A percentile compares a stretch with the other conserved stretches of the same genome.
phyloP scores from a whole-genome alignment of 92 coral and sea anemone genomes.

The Desmophyllum pertusum region DNA sequence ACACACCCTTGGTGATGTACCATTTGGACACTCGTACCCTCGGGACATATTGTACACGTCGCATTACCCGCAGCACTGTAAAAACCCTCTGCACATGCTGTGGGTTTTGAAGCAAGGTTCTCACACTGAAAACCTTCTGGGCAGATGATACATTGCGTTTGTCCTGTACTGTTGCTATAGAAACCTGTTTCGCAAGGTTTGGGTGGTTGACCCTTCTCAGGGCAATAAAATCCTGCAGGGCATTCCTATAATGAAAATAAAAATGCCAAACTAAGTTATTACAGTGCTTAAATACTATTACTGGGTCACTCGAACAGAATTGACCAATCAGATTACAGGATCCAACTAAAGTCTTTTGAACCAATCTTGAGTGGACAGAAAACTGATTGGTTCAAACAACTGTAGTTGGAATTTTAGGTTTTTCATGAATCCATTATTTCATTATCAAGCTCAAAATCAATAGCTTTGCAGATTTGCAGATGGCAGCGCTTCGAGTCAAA shows the following conservation, averaged over 20 bases:
- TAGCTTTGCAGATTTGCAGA: too few species aligned
- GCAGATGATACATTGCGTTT: slow-evolving; percentile 80
- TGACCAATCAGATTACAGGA: too few species aligned
- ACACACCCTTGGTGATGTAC: slow-evolving; percentile 75
- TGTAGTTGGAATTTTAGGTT: too few species aligned
- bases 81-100: slow-evolving; percentile 73
- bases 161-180: slow-evolving; percentile 83
- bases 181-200: slow-evolving; percentile 90
- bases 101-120: slow-evolving; percentile 79
- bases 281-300: too few species aligned
- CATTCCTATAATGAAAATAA: slow-evolving; percentile 64
- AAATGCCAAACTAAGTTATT: neutral
- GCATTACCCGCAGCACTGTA: slow-evolving; percentile 85
- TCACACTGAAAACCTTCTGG: slow-evolving; percentile 91
- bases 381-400: too few species aligned
- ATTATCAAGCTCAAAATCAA: too few species aligned
- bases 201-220: slow-evolving; percentile 75
- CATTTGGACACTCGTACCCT: slow-evolving; percentile 81
- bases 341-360: too few species aligned
- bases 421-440: too few species aligned
- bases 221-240: slow-evolving; percentile 86
- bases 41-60: slow-evolving; percentile 86
- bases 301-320: too few species aligned
- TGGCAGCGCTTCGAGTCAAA: too few species aligned
- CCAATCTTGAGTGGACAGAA: too few species aligned